Base-by-base conservation (phyloP, 23 tunicate species). In the Ascidia mentula region DNA sequence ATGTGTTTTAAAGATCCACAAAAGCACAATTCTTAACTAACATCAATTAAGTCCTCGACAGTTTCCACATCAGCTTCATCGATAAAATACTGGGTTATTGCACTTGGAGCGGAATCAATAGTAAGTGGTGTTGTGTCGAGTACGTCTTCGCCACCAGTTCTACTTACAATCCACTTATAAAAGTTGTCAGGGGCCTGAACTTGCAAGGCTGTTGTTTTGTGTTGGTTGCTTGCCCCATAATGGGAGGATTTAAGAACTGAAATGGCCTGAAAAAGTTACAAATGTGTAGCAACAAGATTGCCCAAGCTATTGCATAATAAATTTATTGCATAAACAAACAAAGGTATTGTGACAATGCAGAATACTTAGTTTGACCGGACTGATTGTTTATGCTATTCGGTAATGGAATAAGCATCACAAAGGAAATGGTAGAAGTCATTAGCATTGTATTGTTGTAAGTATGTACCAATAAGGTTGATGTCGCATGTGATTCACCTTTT, bases 21-120 rank as follows among this genome's bases (percentile, higher is more conserved):
- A n/a, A 9, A 15, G 53, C 15, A 15, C 53, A 42, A 42, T 9
- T 53, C 0, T 26, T 45, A 37, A 46, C 79, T 73, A 34, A 82
- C 86, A 73, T 82, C 79, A 36, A 82, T 72, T 40, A 82, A 73
- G n/a, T 82, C 69, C 20, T 82, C 86, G 33, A 82, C 9, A 6
- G 38, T 73, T 46, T 73, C 72, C 38, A 82, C 31, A 30, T 82
- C 86, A 35, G 76, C 72, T 45, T 82, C 79, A 0, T 73, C 46
- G 72, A 82, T 35, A 17, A 82, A 73, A 37, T 46, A 73, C 4
- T 73, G 31, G 24, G 86, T 82, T 18, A 82, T 45, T 18, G 28
- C 31, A 1, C 17, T 18, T 3, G 86, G 79, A 0, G 20, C 40
- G 3, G 86, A 61, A 30, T 18, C 53, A 6, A 13, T 34, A 24